Evolutionary conservation across 92 coral and sea anemone species (phyloP), one percentile per base, ranked within the genome.

Genomic region (Umimayanthus chanpuru): DNA sequence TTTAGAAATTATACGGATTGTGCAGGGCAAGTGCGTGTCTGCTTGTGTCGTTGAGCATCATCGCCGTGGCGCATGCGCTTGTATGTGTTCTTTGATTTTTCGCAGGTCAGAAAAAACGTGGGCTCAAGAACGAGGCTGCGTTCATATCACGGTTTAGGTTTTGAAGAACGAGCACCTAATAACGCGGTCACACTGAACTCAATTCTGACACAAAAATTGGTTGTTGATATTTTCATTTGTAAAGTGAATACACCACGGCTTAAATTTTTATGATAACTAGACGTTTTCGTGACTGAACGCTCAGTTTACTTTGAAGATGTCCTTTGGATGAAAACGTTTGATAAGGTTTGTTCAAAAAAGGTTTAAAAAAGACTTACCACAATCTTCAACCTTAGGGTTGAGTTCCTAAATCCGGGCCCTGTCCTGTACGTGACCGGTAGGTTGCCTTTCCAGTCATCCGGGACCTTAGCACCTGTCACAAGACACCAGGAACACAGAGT

Each of bases 341-440:
- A 5, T 39, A 30, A 36, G 81, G 29, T 50, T 73, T 82, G 16
- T 82, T 58, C 55, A 61, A 81, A 29, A 56, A 82, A 61, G 67
- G 39, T 76, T 89, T n/a, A 61, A 9, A 50, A 73, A 67, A 77
- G 14, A 25, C 41, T 89, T 41, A 95, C 94, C 28, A 74, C 86
- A 92, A 97, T 82, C 53, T 89, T 89, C 8, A 95, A 84, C 43
- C 81, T 86, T 26, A 85, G 29, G 25, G 73, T 80, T 32, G 86
- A 36, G 88, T 95, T 94, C 68, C 58, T 68, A 77, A 97, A 97
- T 28, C 98, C 98, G 56, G 99, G 98, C 16, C 99, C 99, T 39
- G 90, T 77, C 71, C 88, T 89, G 67, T 97, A 97, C 1, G 90
- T 88, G n/a, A 94, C 67, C 20, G 85, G 55, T 18, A 96, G 89